Base-by-base conservation (phyloP, 2,113 vertebrate species). In the Equus przewalskii region DNA sequence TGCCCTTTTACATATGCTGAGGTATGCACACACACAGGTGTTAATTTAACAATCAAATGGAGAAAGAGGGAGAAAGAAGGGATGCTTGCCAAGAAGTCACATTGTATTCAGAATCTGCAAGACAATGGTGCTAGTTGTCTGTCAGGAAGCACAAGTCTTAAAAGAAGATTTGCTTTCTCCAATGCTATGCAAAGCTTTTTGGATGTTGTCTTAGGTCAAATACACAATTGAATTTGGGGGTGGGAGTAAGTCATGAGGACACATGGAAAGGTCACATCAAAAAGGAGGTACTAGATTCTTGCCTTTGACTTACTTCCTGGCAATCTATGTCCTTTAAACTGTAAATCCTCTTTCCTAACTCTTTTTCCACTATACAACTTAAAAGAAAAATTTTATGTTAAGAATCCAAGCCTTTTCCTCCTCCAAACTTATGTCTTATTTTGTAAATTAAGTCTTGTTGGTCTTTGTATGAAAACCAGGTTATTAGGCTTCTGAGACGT, bases 21-120 rank as follows among this genome's bases (percentile, higher is more conserved):
- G 19, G 0, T 5, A 5, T 0, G 8, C 0, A 15, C 11, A 33
- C 5, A 36, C 49, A 58, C 9, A 18, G 44, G 12, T 69, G 26
- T 18, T 84, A 70, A 80, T n/a, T 11, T 84, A 60, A 78, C 3
- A 60, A 76, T 54, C 58, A 13, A 51, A 44, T n/a, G 10, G 28
- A 95, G 11, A 73, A 73, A 21, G 24, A 30, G 2, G 30, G 60
- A 81, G 73, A 70, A 49, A 28, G 7, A 73, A 83, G 30, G 46
- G 75, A 84, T 65, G 62, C 24, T 88, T 79, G 49, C 41, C 44
- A 49, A 44, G 54, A 79, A 76, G 10, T n/a, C 49, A 70, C 15
- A 5, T 3, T 1, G 33, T 58, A 69, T 60, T 79, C 78, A 36
- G 65, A 75, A 41, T 84, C n/a, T 58, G n/a, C 13, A 78, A 88